Conservation (phyloP, 1,140 invertebrate genomes). For the Scaptomyza pallida region DNA sequence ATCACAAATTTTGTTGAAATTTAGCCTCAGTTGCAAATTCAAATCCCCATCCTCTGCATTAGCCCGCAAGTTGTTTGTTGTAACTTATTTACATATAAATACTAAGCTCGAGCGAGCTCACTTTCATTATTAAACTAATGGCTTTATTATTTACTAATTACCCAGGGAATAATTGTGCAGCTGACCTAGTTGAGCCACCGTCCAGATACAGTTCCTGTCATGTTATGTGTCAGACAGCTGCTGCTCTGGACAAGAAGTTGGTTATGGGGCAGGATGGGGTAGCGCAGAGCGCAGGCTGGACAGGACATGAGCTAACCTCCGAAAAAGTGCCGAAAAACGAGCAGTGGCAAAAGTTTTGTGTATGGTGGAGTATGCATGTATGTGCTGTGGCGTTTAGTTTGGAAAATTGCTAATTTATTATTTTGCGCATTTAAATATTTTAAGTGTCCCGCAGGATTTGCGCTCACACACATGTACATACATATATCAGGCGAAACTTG, state of each 20-base stretch:
- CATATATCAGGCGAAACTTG: conserved; percentile 50
- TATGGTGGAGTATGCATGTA: not conserved
- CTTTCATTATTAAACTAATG: conserved; percentile 33
- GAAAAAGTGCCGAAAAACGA: conserved; percentile 14
- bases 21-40: not conserved
- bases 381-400: conserved; percentile 42
- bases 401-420: conserved; percentile 79
- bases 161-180: conserved; percentile 31
- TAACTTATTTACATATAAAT: conserved; percentile 1
- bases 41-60: not conserved
- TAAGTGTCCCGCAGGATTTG: conserved; percentile 74
- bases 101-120: conserved; percentile 3
- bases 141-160: conserved; percentile 53
- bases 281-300: conserved; percentile 1
- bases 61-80: not conserved
- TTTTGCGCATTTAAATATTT: conserved; percentile 82
- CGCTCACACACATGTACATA: conserved; percentile 36
- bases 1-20: not conserved
- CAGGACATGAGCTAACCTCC: conserved; percentile 4
- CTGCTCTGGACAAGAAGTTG: conserved; percentile 15
- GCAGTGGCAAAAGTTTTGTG: conserved; percentile 40
- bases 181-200: conserved; percentile 37
- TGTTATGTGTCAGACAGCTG: conserved; percentile 50
- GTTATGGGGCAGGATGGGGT: too few species aligned
- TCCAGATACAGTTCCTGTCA: conserved; percentile 46